Conservation (phyloP, 2,888 invertebrate species). For the Epinotia demarniana region DNA sequence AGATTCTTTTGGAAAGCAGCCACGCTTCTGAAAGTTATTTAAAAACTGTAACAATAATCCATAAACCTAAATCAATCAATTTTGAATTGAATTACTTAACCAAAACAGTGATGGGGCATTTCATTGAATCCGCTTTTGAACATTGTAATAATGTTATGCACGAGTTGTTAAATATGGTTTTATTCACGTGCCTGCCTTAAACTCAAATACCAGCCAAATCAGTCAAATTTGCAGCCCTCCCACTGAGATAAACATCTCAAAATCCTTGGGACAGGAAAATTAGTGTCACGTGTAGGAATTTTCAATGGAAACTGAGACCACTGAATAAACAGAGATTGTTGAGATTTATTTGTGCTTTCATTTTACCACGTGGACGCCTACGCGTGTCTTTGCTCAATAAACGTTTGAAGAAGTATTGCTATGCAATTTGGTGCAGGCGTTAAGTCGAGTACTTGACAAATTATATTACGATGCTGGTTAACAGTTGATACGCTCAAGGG, state of each 20-base stretch:
- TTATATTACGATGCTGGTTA: too few species aligned
- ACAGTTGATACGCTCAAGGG: too few species aligned
- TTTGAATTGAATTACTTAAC: too few species aligned
- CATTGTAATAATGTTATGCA: too few species aligned
- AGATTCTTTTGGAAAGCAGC: too few species aligned
- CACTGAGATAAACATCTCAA: slow-evolving; percentile 53
- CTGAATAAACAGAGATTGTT: slow-evolving; percentile 28
- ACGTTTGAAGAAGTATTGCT: slow-evolving; percentile 41
- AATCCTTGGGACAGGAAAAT: slow-evolving; percentile 55
- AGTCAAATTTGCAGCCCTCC: slow-evolving; percentile 48
- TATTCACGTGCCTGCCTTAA: too few species aligned
- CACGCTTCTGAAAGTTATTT: too few species aligned
- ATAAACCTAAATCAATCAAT: too few species aligned
- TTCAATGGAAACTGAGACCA: slow-evolving; percentile 28
- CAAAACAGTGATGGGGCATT: too few species aligned
- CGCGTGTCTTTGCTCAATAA: slow-evolving; percentile 34
- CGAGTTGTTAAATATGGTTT: too few species aligned
- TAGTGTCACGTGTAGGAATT: slow-evolving; percentile 43
- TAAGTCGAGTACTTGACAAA: neutral
- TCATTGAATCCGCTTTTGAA: too few species aligned
- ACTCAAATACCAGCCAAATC: slow-evolving; percentile 15
- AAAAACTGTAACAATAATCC: too few species aligned
- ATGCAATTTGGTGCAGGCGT: slow-evolving; percentile 42
- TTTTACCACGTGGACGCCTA: slow-evolving; percentile 53
- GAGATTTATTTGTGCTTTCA: slow-evolving; percentile 8